These are phyloP conservation scores for Sarcophaga carnaria DNA, from an alignment of 2,888 invertebrate species.

Conservation along the genomic window DNA sequence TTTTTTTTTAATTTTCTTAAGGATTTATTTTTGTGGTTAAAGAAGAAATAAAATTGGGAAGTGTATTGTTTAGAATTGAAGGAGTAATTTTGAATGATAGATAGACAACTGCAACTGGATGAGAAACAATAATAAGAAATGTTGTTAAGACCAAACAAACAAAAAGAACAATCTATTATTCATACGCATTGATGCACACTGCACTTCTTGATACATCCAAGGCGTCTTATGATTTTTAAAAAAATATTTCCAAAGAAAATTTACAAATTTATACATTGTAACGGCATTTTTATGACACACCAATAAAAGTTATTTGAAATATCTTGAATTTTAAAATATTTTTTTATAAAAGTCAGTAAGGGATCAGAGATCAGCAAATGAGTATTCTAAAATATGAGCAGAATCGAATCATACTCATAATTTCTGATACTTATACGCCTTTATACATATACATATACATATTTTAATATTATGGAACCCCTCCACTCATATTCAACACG, in stretches of 20 bases:
- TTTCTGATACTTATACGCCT: no score
- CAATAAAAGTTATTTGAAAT: no score
- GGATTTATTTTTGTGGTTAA: constrained; percentile 43
- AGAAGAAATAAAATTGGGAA: background rate
- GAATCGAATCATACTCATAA: no score
- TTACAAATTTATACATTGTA: background rate
- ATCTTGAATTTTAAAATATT: no score
- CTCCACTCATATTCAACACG: no score
- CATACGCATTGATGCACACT: constrained; percentile 29
- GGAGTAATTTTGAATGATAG: constrained; percentile 25
- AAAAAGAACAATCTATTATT: background rate
- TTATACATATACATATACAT: no score
- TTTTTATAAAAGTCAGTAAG: no score
- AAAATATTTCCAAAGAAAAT: background rate
- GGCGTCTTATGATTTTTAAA: no score
- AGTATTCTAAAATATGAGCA: no score
- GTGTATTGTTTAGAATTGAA: constrained; percentile 46
- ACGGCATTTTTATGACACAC: no score
- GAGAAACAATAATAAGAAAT: constrained; percentile 36
- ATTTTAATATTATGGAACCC: no score
- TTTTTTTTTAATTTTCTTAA: constrained; percentile 2
- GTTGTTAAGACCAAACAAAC: background rate
- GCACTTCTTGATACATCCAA: background rate
- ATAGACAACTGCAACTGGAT: background rate
- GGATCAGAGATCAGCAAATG: no score